A percentile compares a stretch with the other conserved stretches of the same genome.
phyloP scores from a whole-genome alignment of 2,113 vertebrate species.

The Mormyrus iriodes region DNA sequence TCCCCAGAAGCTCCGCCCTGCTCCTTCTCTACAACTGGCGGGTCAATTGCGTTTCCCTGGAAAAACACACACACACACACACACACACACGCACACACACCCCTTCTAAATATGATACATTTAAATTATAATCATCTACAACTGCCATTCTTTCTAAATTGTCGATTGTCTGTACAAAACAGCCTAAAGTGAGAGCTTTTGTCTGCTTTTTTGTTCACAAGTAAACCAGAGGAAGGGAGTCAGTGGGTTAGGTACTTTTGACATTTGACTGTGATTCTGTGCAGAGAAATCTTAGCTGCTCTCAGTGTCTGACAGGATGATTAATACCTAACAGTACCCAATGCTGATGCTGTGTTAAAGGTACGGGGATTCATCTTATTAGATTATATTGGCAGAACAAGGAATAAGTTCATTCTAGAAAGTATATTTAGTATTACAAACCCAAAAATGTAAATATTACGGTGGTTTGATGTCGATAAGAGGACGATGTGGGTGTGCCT shows the following conservation, averaged over 20 bases:
- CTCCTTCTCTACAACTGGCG: not conserved
- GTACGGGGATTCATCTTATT: not conserved
- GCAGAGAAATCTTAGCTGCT: not conserved
- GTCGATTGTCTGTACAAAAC: not conserved
- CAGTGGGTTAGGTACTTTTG: not conserved
- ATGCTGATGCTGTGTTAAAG: not conserved
- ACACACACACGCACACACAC: not conserved
- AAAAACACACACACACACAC: not conserved
- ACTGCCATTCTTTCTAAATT: not conserved
- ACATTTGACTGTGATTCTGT: not conserved
- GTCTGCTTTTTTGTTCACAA: too few relatives aligned
- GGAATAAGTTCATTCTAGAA: not conserved
- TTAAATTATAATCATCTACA: not conserved
- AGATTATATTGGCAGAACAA: not conserved
- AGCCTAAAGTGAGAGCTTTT: not conserved
- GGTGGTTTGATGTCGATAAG: not conserved
- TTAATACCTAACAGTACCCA: not conserved
- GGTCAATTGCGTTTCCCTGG: not conserved
- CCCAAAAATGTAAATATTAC: not conserved
- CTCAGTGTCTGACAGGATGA: not conserved
- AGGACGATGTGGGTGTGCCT: not conserved
- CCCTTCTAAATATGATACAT: not conserved
- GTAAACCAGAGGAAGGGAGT: too few relatives aligned
- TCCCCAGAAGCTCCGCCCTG: not conserved
- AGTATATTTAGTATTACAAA: not conserved